These are phyloP conservation scores for Microctonus aethiopoides DNA, from an alignment of 2,888 invertebrate species.

Conservation along the genomic window DNA sequence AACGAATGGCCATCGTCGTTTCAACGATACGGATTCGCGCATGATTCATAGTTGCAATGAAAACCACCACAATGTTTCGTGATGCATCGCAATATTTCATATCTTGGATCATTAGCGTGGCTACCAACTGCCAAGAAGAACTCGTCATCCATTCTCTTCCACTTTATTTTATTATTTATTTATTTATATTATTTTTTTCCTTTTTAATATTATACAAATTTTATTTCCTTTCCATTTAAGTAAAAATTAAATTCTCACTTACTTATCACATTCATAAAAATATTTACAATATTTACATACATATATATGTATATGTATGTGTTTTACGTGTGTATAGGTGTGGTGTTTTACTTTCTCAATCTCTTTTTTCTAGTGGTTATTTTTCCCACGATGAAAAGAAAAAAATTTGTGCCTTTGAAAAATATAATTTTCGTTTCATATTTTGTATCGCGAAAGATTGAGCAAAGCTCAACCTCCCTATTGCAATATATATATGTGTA, in stretches of 20 bases:
- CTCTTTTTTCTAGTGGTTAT: constrained; percentile 9
- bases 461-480: neutral
- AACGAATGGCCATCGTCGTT: constrained; percentile 37
- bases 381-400: constrained; percentile 21
- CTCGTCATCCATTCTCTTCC: neutral
- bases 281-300: neutral
- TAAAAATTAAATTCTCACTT: too few relatives aligned
- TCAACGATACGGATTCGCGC: constrained; percentile 28
- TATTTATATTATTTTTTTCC: neutral
- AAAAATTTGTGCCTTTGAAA: constrained; percentile 13
- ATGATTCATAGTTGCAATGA: constrained; percentile 37
- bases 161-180: neutral
- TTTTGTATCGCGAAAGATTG: constrained; percentile 1
- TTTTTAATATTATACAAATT: neutral
- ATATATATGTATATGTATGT: neutral
- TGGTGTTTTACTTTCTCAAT: constrained; percentile 7
- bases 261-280: neutral
- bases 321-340: too few relatives aligned
- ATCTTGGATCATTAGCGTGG: constrained; percentile 39
- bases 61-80: constrained; percentile 43
- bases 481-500: neutral
- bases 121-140: constrained; percentile 24
- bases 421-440: constrained; percentile 13
- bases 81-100: constrained; percentile 49
- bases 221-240: neutral